Base-by-base conservation (phyloP, 2,888 invertebrate species). In the Caenorhabditis drosophilae region DNA sequence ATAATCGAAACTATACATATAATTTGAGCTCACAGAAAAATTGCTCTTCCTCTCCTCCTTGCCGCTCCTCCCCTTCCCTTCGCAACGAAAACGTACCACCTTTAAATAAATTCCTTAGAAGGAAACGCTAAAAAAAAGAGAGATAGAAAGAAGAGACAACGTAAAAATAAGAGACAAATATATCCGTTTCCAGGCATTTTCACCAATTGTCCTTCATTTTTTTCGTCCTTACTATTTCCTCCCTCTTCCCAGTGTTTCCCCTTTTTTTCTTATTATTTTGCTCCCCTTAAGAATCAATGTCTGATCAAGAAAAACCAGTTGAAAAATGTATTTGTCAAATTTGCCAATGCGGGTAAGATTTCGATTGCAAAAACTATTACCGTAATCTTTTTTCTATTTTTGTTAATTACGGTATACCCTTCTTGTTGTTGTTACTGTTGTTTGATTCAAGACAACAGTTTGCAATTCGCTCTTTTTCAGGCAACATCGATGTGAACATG, bases 261-360 rank as follows among this genome's bases (percentile, higher is more conserved):
- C 2, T n/a, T 25, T 41, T 42, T 20, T 15, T 4, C 15, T 36
- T 20, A 23, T 48, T 11, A 15, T 22, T 1, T 36, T 36, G 7
- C 36, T 15, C 4, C 36, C 36, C 6, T 31, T 9, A 12, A 9
- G 6, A 31, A 9, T 9, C 6, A 31, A 31, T 31, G 31, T 31
- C 31, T n/a, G n/a, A n/a, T n/a, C n/a, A 42, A 25, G 16, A 26
- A n/a, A 35, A 34, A 35, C 23, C 55, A 12, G 46, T 52, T 1
- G 72, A 73, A 36, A 70, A 64, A 51, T 73, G 73, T 41, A 73
- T 73, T 41, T 73, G 73, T 16, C 63, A 73, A 56, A 73, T 73
- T 36, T 73, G 73, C 38, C 58, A 67, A 36, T 73, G 73, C 58
- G 73, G 73, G 73, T 73, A 20, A 27, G 66, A 59, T 45, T n/a